Percentiles rank a stretch among this genome's conserved stretches.
Conservation (phyloP, 2,888 invertebrate species). For the Drosophila setosimentum region DNA sequence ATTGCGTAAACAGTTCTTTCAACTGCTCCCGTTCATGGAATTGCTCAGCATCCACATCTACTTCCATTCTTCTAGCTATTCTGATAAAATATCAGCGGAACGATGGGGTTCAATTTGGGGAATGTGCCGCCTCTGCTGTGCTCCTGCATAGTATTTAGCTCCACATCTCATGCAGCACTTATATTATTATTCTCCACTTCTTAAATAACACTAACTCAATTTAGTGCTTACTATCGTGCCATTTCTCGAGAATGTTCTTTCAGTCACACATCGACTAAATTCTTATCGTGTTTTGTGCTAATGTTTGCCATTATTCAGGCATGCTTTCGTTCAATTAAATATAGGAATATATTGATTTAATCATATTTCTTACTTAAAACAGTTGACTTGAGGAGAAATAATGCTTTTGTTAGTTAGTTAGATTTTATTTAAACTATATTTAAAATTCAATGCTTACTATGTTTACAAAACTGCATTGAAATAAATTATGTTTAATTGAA, state of each 20-base stretch:
- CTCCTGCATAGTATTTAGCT: background rate
- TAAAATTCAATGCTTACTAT: background rate
- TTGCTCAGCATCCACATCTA: background rate
- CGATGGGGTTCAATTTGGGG: background rate
- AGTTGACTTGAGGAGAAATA: background rate
- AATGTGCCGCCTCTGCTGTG: background rate
- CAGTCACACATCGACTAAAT: too few species aligned
- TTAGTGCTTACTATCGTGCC: background rate
- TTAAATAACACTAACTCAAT: background rate
- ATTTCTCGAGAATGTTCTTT: too few species aligned
- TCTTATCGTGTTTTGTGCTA: too few species aligned
- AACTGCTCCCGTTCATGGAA: background rate
- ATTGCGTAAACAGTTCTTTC: background rate
- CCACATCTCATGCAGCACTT: too few species aligned
- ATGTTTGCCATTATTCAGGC: background rate
- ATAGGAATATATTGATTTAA: too few species aligned
- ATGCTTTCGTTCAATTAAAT: background rate
- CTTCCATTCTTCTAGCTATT: background rate
- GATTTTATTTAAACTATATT: background rate
- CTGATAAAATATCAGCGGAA: background rate
- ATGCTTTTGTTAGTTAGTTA: background rate
- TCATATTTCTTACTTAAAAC: background rate
- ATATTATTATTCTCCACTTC: background rate
- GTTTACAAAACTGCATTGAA: background rate
- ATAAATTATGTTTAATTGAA: background rate